Base-by-base conservation (phyloP, 2,888 invertebrate genomes). In the Volucella bombylans region DNA sequence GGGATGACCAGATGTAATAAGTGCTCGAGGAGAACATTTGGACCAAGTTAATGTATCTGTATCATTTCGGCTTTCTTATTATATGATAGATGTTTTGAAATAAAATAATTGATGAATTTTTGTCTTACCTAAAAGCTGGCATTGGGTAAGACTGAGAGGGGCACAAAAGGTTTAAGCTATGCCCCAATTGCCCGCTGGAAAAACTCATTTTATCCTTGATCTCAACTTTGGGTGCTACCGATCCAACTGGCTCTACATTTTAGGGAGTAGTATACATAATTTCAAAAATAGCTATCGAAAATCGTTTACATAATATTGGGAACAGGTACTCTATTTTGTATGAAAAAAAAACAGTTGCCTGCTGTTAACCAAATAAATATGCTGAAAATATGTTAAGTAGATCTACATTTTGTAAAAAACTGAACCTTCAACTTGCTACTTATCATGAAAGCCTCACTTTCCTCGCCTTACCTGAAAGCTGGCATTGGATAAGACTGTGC, bases 401-500 rank as follows among this genome's bases (percentile, higher is more conserved):
- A 23, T 23, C 2, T 23, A 23, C 3, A 4, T 23, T 2, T 23
- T 23, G 23, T 4, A 23, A 4, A 23, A 1, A 23, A 31, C 6
- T 6, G 31, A 6, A 31, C 6, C 31, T 6, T 31, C 0, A 31
- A 31, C 6, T 18, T 39, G 4, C 14, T 15, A 1, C 38, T 11
- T 8, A 9, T 12, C 61, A 0, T 6, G 41, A 49, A 49, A 49
- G 14, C 2, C 2, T 2, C 18, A 2, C 18, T 23, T 23, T n/a
- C n/a, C n/a, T n/a, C n/a, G n/a, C n/a, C n/a, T n/a, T 89, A 91
- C 90, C 90, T 89, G 93, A 93, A 94, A 86, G 92, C 90, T 86
- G 94, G 94, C 91, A 94, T 94, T 87, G 96, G 96, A 91, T 94
- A 95, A 86, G 95, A 96, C 93, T 96, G 96, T 80, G 95, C 95